Percentiles rank a stretch among this genome's conserved stretches.
These are phyloP conservation scores for Thera britannica DNA, from an alignment of 2,888 invertebrate species.

Conservation along the genomic window DNA sequence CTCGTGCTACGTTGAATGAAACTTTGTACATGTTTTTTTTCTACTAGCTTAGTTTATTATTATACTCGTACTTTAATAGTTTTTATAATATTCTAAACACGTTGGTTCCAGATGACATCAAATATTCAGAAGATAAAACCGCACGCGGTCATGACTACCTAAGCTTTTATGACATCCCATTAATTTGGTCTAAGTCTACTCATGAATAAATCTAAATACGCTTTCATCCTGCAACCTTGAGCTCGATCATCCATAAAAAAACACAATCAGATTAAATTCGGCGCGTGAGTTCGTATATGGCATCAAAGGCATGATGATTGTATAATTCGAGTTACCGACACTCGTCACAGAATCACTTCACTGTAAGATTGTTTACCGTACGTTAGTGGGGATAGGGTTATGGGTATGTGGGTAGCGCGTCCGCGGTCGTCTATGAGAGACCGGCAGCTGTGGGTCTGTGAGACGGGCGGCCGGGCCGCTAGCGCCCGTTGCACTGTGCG, in stretches of 20 bases:
- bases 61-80: constrained; percentile 1
- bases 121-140: constrained; percentile 26
- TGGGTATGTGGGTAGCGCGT: constrained; percentile 46
- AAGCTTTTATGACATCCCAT: constrained; percentile 23
- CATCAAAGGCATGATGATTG: constrained; percentile 35
- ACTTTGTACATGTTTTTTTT: constrained; percentile 44
- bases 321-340: constrained; percentile 9
- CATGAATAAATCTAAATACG: constrained; percentile 25
- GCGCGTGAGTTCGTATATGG: constrained; percentile 14
- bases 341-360: constrained; percentile 38
- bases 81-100: constrained; percentile 13
- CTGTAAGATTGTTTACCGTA: constrained; percentile 36
- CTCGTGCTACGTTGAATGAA: constrained; percentile 53
- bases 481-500: constrained; percentile 68
- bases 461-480: constrained; percentile 67
- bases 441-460: constrained; percentile 40
- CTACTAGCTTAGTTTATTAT: background rate
- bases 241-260: constrained; percentile 16
- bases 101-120: constrained; percentile 16
- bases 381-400: constrained; percentile 32
- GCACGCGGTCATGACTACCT: constrained; percentile 20
- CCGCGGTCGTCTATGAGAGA: constrained; percentile 58
- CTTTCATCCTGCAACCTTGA: constrained; percentile 9
- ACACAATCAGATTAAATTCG: constrained; percentile 20
- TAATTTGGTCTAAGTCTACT: constrained; percentile 23